phyloP scores from a whole-genome alignment of 2,797 vertebrate genomes.

The Sebastes itinus region DNA sequence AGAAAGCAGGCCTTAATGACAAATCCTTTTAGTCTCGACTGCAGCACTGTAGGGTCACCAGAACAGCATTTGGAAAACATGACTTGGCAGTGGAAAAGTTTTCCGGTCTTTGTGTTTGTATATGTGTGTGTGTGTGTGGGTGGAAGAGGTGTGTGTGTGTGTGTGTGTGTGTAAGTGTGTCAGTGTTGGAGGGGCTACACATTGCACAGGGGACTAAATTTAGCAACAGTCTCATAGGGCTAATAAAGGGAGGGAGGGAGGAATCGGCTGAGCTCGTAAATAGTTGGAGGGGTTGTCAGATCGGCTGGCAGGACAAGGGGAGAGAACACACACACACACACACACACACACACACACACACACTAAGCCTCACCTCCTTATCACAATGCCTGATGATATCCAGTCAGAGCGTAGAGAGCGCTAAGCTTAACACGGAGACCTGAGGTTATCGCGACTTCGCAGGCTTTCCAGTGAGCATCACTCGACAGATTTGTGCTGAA shows the following conservation, averaged over 20 bases:
- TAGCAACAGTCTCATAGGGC: slow-evolving; percentile 79
- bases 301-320: slow-evolving; percentile 34
- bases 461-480: slow-evolving; percentile 56
- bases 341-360: slow-evolving; percentile 16
- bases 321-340: slow-evolving; percentile 24
- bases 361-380: slow-evolving; percentile 56
- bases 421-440: slow-evolving; percentile 49
- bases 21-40: not conserved
- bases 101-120: slow-evolving; percentile 27
- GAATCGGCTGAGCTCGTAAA: slow-evolving; percentile 82
- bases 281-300: slow-evolving; percentile 79
- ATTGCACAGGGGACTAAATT: slow-evolving; percentile 79
- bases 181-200: slow-evolving; percentile 51
- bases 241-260: slow-evolving; percentile 81
- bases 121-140: slow-evolving; percentile 6
- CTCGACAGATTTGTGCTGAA: slow-evolving; percentile 40
- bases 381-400: slow-evolving; percentile 58
- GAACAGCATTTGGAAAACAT: slow-evolving; percentile 48
- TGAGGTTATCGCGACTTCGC: slow-evolving; percentile 60
- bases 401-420: slow-evolving; percentile 41
- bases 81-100: slow-evolving; percentile 56
- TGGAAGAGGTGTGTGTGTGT: slow-evolving; percentile 6
- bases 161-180: slow-evolving; percentile 25
- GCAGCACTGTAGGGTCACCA: slow-evolving; percentile 17
- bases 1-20: not conserved